phyloP scores from a whole-genome alignment of 2,888 invertebrate species.

The Loripinus fragilis region DNA sequence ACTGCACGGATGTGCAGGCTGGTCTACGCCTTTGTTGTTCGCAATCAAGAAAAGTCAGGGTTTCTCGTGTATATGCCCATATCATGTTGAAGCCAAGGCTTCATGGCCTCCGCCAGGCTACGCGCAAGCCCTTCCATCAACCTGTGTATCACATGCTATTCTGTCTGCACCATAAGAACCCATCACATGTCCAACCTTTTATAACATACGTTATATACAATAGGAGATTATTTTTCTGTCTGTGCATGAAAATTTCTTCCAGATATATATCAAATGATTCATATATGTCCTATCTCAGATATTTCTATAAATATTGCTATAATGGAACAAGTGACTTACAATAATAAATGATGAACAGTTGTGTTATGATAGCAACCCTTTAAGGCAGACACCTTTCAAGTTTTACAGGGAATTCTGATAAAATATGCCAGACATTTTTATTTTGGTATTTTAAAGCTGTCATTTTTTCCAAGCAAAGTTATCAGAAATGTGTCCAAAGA shows the following conservation, averaged over 20 bases:
- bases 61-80: too few species aligned
- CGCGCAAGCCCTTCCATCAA: too few species aligned
- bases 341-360: conserved; percentile 62
- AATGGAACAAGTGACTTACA: conserved; percentile 58
- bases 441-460: neutral
- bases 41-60: too few species aligned
- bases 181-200: too few species aligned
- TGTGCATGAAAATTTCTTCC: conserved; percentile 51
- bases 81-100: too few species aligned
- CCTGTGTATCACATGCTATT: too few species aligned
- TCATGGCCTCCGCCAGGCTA: too few species aligned
- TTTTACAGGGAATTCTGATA: conserved; percentile 7
- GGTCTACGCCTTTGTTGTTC: too few species aligned
- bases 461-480: neutral
- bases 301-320: conserved; percentile 39
- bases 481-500: too few species aligned
- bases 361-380: conserved; percentile 22
- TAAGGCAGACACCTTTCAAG: conserved; percentile 11
- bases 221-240: conserved; percentile 59
- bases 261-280: conserved; percentile 9
- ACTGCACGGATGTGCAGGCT: too few species aligned
- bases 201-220: neutral
- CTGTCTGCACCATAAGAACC: too few species aligned
- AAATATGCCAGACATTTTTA: conserved; percentile 8
- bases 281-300: conserved; percentile 11